These are phyloP conservation scores for Blastobasis adustella DNA, from an alignment of 2,888 invertebrate genomes.

Conservation along the genomic window DNA sequence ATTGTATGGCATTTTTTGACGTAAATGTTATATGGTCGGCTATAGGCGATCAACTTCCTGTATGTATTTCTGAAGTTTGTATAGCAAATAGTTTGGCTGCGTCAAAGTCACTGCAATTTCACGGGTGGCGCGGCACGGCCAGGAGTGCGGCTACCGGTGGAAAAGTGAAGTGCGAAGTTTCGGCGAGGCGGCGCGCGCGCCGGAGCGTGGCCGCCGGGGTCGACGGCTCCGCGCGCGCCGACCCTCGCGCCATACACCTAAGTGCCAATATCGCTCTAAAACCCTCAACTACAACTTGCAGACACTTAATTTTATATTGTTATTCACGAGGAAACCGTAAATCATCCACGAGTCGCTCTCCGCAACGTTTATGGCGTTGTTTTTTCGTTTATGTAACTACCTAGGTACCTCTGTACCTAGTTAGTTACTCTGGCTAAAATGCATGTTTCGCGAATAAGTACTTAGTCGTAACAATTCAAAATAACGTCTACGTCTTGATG, in stretches of 20 bases:
- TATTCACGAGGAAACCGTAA: neutral
- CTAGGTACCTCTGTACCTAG: no score
- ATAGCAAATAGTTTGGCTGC: no score
- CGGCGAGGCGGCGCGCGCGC: conserved; percentile 58
- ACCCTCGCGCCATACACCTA: conserved; percentile 13
- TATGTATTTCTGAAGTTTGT: no score
- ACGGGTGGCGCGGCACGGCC: conserved; percentile 55
- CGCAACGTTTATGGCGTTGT: no score
- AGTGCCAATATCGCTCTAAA: conserved; percentile 4
- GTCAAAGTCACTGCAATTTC: conserved; percentile 68
- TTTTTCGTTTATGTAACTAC: no score
- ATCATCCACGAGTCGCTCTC: neutral
- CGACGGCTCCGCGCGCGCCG: conserved; percentile 43
- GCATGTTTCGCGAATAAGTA: no score
- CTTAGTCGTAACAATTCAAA: no score
- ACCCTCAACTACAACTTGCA: neutral
- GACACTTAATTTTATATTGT: neutral
- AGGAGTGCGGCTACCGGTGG: conserved; percentile 54
- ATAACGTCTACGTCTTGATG: no score
- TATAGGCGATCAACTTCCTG: no score
- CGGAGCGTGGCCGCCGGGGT: conserved; percentile 57
- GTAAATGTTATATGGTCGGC: no score
- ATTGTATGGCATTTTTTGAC: no score
- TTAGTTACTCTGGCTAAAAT: no score
- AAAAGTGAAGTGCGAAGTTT: conserved; percentile 73